Evolutionary conservation across 2,113 vertebrate species (phyloP), one percentile per base, ranked within the genome.

Genomic region (Oryzias woworae): DNA sequence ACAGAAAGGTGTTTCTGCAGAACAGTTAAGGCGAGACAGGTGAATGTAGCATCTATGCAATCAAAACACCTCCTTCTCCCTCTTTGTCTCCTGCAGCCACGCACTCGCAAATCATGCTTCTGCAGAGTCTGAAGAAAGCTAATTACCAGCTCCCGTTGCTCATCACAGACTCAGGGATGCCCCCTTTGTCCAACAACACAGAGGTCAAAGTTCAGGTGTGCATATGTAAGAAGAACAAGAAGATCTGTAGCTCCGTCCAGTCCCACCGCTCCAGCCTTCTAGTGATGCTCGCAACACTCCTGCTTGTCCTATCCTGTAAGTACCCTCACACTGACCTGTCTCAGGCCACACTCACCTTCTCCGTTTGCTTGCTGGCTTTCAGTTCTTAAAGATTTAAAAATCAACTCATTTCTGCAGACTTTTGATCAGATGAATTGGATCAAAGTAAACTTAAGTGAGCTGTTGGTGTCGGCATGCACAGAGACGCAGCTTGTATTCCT

Each of bases 141-240:
- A 98, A 99, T 87, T 98, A 99, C 91, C 95, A 95, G 85, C 91
- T 99, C 66, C 96, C 96, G 7, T 84, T 99, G 91, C 86, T 95
- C 87, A 96, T 99, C 92, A 96, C 95, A 13, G 97, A 99, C 89
- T 94, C 96, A 5, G 97, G 97, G 18, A 92, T 92, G 14, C 97
- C 97, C 0, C 95, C 96, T 58, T 90, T 98, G 88, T 94, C 93
- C 63, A 98, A 95, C 89, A 92, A 76, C 91, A 96, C 95, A 23
- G 97, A 99, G 85, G 90, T 99, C 84, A 96, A 94, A 82, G 92
- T 99, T 70, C 96, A 98, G 71, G 96, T 99, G 85, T 99, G 97
- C 62, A 95, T 95, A 92, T 99, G 97, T 81, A 98, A 93, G 91
- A 99, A 97, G 88, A 93, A 91, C 92, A 95, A 88, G 94, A 95